Base-by-base conservation (phyloP, 2,797 vertebrate species). In the Poecilia picta region DNA sequence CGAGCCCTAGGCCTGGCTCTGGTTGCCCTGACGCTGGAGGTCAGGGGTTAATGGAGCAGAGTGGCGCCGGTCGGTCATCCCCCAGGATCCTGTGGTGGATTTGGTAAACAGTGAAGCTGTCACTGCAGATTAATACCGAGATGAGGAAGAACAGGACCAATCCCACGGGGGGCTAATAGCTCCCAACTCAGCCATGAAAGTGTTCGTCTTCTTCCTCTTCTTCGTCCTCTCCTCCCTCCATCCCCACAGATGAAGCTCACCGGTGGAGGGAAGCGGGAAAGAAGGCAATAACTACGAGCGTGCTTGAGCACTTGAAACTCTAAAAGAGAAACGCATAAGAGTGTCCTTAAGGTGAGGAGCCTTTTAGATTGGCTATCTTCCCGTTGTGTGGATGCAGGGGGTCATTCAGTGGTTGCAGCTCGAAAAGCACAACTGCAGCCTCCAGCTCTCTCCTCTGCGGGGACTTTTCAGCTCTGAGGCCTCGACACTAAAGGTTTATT, bases 61-160 rank as follows among this genome's bases (percentile, higher is more conserved):
- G 88, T 93, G 92, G 94, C 94, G 94, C 94, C 94, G 85, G 87
- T 88, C 91, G 83, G 93, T 92, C 93, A 93, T 94, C 94, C 93
- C 92, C 86, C 90, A 94, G 94, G 89, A 95, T 95, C 92, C 86
- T 90, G 91, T 89, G 20, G 92, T 94, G 94, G 95, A 96, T 96
- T 96, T 96, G 88, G 95, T 96, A 96, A 96, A 96, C 94, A 96
- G 92, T 93, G 91, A 91, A 93, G 91, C 95, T 96, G 96, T 96
- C 96, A 96, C 90, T 94, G 95, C 94, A 94, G 95, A 96, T 96
- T 96, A 96, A 96, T 94, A 95, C 92, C 78, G 90, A 92, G 91
- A 88, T 90, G 90, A 93, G 90, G 84, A 82, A 92, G 90, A 91
- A 86, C 89, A 89, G 89, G 84, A 77, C 81, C 5, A n/a, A 91